Evolutionary conservation across 2,797 vertebrate genomes (phyloP).

Genomic region (Diglossa cyanea): DNA sequence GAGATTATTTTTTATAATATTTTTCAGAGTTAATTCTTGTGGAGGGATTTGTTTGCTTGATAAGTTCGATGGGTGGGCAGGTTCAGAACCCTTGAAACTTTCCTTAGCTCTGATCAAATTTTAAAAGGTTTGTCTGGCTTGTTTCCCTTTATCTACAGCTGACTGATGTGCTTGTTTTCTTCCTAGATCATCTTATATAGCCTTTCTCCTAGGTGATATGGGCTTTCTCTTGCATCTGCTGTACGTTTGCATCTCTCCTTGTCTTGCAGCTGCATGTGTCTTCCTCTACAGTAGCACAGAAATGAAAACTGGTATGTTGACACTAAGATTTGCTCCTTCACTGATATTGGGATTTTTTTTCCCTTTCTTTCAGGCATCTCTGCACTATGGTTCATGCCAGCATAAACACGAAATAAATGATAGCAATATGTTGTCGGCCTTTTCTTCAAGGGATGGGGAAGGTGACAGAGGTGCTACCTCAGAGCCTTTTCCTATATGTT

Average conservation of each 20-base stretch:
- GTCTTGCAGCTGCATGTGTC: not conserved
- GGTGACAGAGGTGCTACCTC: not conserved
- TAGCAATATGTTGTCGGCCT: not conserved
- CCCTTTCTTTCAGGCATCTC: not conserved
- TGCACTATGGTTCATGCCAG: not conserved
- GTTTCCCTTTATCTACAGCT: not conserved
- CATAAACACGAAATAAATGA: not conserved
- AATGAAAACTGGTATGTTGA: not conserved
- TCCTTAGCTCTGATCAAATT: not conserved
- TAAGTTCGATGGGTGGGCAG: not conserved
- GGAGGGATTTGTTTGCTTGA: not conserved
- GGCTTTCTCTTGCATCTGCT: not conserved
- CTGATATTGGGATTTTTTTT: not conserved
- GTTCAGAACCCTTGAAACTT: not conserved
- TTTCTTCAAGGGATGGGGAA: not conserved
- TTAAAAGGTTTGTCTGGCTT: not conserved
- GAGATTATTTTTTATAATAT: not conserved
- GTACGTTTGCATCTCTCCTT: not conserved
- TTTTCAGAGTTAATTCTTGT: not conserved
- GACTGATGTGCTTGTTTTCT: not conserved
- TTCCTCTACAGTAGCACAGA: not conserved
- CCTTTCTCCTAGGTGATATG: accelerated
- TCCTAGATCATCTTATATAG: not conserved
- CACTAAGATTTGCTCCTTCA: not conserved
- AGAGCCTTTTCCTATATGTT: not conserved